These are phyloP conservation scores for Hypercompe scribonia DNA, from an alignment of 2,888 invertebrate genomes.

Conservation along the genomic window DNA sequence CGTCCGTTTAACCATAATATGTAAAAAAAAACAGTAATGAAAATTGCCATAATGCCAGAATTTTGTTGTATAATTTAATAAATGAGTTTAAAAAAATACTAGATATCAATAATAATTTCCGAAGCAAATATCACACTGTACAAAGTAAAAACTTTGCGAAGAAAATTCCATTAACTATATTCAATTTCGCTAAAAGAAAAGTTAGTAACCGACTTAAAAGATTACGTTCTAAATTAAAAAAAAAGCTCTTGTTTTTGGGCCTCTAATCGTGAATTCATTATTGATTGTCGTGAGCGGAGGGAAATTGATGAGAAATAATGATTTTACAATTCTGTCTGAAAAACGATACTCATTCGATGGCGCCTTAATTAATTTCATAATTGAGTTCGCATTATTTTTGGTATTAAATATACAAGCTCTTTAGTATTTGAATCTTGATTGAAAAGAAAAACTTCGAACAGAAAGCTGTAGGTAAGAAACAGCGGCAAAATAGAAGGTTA, in stretches of 20 bases:
- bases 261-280: slow-evolving; percentile 28
- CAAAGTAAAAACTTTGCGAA: neutral
- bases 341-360: slow-evolving; percentile 17
- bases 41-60: neutral
- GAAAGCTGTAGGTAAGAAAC: neutral
- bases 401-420: neutral
- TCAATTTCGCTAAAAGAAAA: slow-evolving; percentile 21
- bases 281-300: slow-evolving; percentile 12
- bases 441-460: neutral
- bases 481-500: neutral
- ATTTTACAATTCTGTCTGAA: slow-evolving; percentile 14
- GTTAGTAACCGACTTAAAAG: slow-evolving; percentile 11
- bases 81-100: neutral
- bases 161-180: slow-evolving; percentile 2
- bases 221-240: slow-evolving; percentile 17
- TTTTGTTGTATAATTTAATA: neutral
- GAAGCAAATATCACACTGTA: neutral
- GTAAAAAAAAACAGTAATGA: neutral
- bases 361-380: slow-evolving; percentile 21
- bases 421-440: neutral
- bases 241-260: slow-evolving; percentile 19
- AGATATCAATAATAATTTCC: neutral
- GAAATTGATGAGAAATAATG: slow-evolving; percentile 34
- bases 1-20: neutral
- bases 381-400: slow-evolving; percentile 10